These are phyloP conservation scores for Typhlomys cinereus DNA, from an alignment of 2,113 vertebrate genomes.

Conservation along the genomic window DNA sequence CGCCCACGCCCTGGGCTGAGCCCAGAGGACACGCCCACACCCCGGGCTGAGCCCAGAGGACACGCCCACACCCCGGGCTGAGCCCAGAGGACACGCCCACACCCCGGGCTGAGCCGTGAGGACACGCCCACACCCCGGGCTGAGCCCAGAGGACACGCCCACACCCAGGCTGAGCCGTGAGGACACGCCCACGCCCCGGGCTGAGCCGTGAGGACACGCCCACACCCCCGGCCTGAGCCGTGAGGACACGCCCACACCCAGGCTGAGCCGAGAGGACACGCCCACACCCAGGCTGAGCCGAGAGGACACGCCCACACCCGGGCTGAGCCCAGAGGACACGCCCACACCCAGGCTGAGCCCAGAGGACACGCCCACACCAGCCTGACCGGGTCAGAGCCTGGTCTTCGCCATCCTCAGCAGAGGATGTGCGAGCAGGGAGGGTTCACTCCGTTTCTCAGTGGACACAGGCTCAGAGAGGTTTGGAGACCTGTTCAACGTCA, in stretches of 20 bases:
- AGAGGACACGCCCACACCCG: accelerated
- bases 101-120: too few species aligned
- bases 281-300: too few species aligned
- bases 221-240: too few species aligned
- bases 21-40: too few species aligned
- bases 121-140: too few species aligned
- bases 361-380: accelerated
- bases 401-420: not conserved
- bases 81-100: accelerated
- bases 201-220: too few species aligned
- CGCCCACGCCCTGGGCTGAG: accelerated
- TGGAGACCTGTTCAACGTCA: not conserved
- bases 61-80: too few species aligned
- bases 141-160: not conserved
- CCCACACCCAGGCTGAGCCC: too few species aligned
- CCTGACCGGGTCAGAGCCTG: not conserved
- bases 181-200: accelerated
- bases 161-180: too few species aligned
- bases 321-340: accelerated
- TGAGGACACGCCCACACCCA: accelerated
- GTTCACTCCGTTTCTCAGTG: not conserved
- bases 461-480: not conserved
- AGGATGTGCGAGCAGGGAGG: not conserved
- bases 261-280: too few species aligned
- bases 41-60: not conserved